These are phyloP conservation scores for Elaphurus davidianus DNA, from an alignment of 2,113 vertebrate genomes.

Conservation along the genomic window DNA sequence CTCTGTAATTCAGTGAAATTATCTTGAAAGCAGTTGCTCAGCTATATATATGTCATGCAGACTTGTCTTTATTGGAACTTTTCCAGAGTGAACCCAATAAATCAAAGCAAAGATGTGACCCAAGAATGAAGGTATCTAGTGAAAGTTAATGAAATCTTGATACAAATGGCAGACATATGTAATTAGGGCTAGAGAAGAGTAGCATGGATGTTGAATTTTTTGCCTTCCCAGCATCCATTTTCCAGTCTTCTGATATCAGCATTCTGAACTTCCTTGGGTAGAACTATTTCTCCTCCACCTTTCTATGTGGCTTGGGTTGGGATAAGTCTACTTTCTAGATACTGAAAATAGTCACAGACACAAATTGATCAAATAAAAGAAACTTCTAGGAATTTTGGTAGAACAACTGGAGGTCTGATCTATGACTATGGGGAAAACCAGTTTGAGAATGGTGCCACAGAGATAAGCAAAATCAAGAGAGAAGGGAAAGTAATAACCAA, in stretches of 20 bases:
- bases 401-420: not conserved
- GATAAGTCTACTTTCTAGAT: not conserved
- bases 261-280: not conserved
- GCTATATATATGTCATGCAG: not conserved
- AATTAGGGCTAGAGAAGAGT: not conserved
- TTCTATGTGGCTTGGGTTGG: not conserved
- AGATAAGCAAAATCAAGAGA: not conserved
- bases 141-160: not conserved
- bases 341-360: not conserved
- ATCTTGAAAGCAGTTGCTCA: not conserved
- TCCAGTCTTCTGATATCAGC: not conserved
- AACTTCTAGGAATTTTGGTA: not conserved
- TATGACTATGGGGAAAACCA: not conserved
- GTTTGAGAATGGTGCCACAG: not conserved
- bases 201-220: not conserved
- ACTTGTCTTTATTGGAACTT: not conserved
- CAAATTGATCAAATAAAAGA: not conserved
- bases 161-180: not conserved
- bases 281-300: not conserved
- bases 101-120: not conserved
- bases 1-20: not conserved
- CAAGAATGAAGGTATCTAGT: not conserved
- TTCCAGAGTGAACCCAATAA: not conserved
- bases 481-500: not conserved
- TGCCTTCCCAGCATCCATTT: not conserved